Percentiles rank a stretch among this genome's conserved stretches.
phyloP scores from a whole-genome alignment of 2,113 vertebrate species.

The Monarcha castaneiventris region DNA sequence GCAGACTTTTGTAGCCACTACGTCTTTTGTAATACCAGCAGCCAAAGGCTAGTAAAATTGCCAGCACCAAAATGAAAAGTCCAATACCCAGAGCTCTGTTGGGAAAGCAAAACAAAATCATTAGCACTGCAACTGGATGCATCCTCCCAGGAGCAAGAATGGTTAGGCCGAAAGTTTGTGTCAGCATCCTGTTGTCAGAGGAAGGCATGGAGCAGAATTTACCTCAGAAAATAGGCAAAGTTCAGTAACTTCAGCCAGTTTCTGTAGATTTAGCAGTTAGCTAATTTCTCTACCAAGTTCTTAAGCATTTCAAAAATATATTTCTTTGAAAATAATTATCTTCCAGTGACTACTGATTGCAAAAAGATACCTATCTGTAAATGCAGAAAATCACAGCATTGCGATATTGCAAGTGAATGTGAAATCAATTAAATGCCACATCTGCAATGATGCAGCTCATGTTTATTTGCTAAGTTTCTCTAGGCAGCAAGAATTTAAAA shows the following conservation, averaged over 20 bases:
- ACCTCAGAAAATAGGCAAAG: not conserved
- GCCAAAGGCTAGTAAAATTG: conserved; percentile 81
- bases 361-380: not conserved
- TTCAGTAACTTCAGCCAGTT: not conserved
- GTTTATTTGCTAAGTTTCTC: not conserved
- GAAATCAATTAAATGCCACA: not conserved
- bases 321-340: not conserved
- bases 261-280: not conserved
- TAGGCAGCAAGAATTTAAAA: not conserved
- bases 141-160: not conserved
- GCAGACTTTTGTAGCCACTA: conserved; percentile 85
- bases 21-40: conserved; percentile 91
- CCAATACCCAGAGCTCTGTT: conserved; percentile 87
- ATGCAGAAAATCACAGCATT: not conserved
- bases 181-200: not conserved
- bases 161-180: not conserved
- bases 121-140: not conserved
- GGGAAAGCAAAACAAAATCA: conserved; percentile 3
- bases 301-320: not conserved
- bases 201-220: not conserved
- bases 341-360: not conserved
- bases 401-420: not conserved
- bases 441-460: not conserved
- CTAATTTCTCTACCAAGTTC: not conserved
- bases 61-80: conserved; percentile 84